Conservation (phyloP, 2,113 vertebrate genomes). For the Thymallus thymallus region DNA sequence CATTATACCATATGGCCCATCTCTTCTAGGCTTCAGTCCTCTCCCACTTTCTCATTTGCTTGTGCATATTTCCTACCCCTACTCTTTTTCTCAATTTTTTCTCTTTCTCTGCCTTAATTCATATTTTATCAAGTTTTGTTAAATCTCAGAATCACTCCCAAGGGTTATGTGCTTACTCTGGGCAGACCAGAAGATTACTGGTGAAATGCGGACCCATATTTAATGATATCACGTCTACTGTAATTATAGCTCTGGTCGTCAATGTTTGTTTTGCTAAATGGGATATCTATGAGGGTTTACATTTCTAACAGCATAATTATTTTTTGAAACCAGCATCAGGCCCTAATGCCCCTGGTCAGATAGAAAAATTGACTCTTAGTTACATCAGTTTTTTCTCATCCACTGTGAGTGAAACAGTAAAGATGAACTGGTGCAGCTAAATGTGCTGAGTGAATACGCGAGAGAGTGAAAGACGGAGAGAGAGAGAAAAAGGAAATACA, state of each 20-base stretch:
- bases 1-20: background rate
- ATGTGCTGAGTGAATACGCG: slow-evolving; percentile 27
- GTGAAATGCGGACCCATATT: slow-evolving; percentile 38
- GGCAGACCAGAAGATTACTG: slow-evolving; percentile 29
- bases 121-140: slow-evolving; percentile 1
- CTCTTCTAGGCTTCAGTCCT: background rate
- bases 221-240: slow-evolving; percentile 24
- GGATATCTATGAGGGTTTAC: slow-evolving; percentile 12
- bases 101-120: background rate
- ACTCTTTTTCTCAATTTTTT: background rate
- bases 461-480: slow-evolving; percentile 33
- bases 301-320: background rate
- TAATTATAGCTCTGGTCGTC: slow-evolving; percentile 32
- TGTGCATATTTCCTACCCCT: background rate
- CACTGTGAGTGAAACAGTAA: slow-evolving; percentile 42
- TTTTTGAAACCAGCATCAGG: too few relatives aligned
- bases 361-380: background rate
- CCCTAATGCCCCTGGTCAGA: background rate
- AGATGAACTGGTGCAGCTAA: slow-evolving; percentile 45
- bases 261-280: slow-evolving; percentile 39
- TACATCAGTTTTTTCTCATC: slow-evolving; percentile 15
- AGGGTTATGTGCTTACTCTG: slow-evolving; percentile 13
- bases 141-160: slow-evolving; percentile 7
- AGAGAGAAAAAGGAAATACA: slow-evolving; percentile 46
- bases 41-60: slow-evolving; percentile 1